Conservation (phyloP, 2,888 invertebrate genomes). For the Colostygia pectinataria region DNA sequence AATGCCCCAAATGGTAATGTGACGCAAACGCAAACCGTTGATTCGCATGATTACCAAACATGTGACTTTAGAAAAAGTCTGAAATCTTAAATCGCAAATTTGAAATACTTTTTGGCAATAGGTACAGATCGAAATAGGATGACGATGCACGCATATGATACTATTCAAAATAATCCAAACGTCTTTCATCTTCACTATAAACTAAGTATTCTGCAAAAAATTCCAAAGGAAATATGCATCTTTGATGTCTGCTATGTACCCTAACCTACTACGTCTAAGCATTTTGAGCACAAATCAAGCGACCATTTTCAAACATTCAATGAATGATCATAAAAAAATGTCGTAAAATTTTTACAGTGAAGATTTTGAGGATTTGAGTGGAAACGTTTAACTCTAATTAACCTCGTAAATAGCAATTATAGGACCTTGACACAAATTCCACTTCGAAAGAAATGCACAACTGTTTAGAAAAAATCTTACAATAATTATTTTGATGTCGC, state of each 20-base stretch:
- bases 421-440: slow-evolving; percentile 63
- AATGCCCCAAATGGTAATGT: too few relatives aligned
- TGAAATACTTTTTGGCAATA: slow-evolving; percentile 4
- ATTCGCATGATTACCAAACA: too few relatives aligned
- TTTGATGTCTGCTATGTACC: slow-evolving; percentile 43
- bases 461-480: slow-evolving; percentile 50
- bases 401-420: slow-evolving; percentile 36
- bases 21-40: too few relatives aligned
- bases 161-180: slow-evolving; percentile 2
- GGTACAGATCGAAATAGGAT: slow-evolving; percentile 2
- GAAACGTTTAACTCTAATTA: slow-evolving; percentile 36
- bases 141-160: background rate
- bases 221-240: slow-evolving; percentile 46
- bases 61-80: too few relatives aligned
- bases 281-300: slow-evolving; percentile 27
- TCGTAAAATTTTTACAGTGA: slow-evolving; percentile 29
- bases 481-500: slow-evolving; percentile 57
- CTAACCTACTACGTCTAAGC: slow-evolving; percentile 10
- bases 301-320: slow-evolving; percentile 28
- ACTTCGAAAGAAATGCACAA: slow-evolving; percentile 47
- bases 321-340: slow-evolving; percentile 22
- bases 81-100: too few relatives aligned
- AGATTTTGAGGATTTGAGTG: slow-evolving; percentile 29
- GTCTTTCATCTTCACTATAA: slow-evolving; percentile 30
- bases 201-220: slow-evolving; percentile 31